Evolutionary conservation across 2,888 invertebrate genomes (phyloP), one percentile per base, ranked within the genome.

Genomic region (Keiferia lycopersicella): DNA sequence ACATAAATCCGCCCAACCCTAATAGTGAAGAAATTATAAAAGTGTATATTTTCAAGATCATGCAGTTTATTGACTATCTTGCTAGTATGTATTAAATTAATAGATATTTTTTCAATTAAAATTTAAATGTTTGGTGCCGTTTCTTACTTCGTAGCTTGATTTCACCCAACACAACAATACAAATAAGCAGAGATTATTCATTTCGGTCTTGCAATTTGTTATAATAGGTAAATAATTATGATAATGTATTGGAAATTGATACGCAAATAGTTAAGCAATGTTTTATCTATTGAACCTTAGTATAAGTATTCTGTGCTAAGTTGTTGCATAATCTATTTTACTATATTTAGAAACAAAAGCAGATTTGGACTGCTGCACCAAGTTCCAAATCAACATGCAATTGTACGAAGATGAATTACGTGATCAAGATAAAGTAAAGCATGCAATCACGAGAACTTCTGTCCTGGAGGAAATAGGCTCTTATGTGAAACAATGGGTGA

Each of bases 401-500:
- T 76, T 95, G 6, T 94, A 93, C 67, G 91, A 93, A 51, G 92
- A 93, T 34, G 92, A 93, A 72, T 84, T 95, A 22, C 84, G 92
- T 1, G 93, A 91, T 48, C 86, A 92, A 0, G 92, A 93, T 41
- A 93, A 93, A 77, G 93, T 95, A 78, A 93, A 93, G 73, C 73
- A 76, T 0, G 93, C 93, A 18, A 89, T 94, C 2, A 93, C 92
- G 22, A 93, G 94, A 74, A 92, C 93, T 0, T 87, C 93, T 39
- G 92, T 94, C 22, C 91, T 96, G 8, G 85, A 91, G 67, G 88
- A 93, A 75, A 93, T 95, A 0, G 96, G 96, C 76, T 81, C 90
- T 4, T 93, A 85, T 71, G 95, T 96, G 3, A 92, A 93, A 64
- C 88, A 92, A 67, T 96, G 96, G 96, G 91, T 94, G 67, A 94